Percentiles rank a stretch among this genome's conserved stretches.
phyloP scores from a whole-genome alignment of 2,797 vertebrate genomes.

The Ciconia nigra region DNA sequence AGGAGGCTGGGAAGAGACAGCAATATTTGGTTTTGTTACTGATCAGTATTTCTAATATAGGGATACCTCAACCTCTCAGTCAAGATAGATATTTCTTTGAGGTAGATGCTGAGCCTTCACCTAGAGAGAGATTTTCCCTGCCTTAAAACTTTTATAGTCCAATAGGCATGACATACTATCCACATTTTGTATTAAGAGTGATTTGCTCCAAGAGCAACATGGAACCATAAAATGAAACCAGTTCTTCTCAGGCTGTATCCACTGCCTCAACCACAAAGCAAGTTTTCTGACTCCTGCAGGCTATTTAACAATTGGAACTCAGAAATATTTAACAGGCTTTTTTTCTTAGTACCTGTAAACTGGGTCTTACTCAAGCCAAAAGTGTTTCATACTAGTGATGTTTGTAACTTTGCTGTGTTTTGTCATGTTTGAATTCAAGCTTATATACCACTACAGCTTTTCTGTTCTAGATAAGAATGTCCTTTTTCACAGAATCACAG shows the following conservation, averaged over 20 bases:
- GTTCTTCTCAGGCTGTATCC: not conserved
- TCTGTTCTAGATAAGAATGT: not conserved
- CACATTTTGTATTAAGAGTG: constrained; percentile 32
- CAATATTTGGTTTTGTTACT: constrained; percentile 29
- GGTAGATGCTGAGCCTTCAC: not conserved
- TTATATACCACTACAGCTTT: not conserved
- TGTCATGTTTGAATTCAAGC: not conserved
- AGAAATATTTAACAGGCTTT: constrained; percentile 9
- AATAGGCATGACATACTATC: constrained; percentile 10
- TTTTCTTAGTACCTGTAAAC: not conserved
- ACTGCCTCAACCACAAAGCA: not conserved
- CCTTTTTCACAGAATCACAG: not conserved
- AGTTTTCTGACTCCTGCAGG: constrained; percentile 9
- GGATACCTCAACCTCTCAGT: not conserved
- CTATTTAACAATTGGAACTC: not conserved
- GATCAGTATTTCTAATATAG: constrained; percentile 23
- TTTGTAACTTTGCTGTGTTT: not conserved
- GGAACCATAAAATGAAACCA: constrained; percentile 8
- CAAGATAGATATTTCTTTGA: not conserved
- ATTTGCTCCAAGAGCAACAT: constrained; percentile 21
- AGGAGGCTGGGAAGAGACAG: not conserved
- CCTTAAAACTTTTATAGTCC: constrained; percentile 13
- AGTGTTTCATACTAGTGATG: not conserved
- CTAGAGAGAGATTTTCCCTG: not conserved
- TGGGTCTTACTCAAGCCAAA: not conserved